Evolutionary conservation across 2,113 vertebrate species (phyloP), one percentile per base, ranked within the genome.

Genomic region (Macquaria ambigua): DNA sequence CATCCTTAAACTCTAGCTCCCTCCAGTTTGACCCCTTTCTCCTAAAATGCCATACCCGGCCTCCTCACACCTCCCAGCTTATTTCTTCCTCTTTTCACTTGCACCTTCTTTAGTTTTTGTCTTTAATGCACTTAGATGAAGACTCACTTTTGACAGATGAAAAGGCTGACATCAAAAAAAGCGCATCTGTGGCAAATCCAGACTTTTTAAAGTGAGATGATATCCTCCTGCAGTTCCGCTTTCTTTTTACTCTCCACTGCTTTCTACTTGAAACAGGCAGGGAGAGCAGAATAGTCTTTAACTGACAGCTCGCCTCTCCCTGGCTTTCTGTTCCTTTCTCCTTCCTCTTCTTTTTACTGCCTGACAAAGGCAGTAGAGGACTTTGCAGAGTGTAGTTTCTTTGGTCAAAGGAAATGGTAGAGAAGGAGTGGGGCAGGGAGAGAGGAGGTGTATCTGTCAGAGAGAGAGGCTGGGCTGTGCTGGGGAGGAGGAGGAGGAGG

Each of bases 361-460:
- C 56, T 61, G 82, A 92, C 90, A 93, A 92, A 92, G 69, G 79
- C 87, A 56, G 62, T 3, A 15, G 77, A 89, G 78, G 86, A 84
- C 77, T 82, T 82, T 81, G 77, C 74, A 68, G 72, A 85, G 85
- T 66, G 83, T 59, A 77, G 83, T 81, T 87, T 84, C 77, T 88
- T 78, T 88, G 88, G 85, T 86, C 79, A 90, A 88, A 92, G 90
- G 81, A 89, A 93, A 92, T 82, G 75, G 86, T 14, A 79, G 71
- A 82, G 79, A 77, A 87, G 79, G 84, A 89, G 81, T 62, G 74
- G 74, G 73, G 85, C 34, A 64, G 48, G 31, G 69, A 5, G 73
- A 84, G 82, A 82, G 89, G 88, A 85, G 90, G 88, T 82, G 87
- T 89, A 85, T 90, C 84, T 87, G 77, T 87, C 73, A 79, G 81